These are phyloP conservation scores for Dendrolimus houi DNA, from an alignment of 2,888 invertebrate genomes.

Conservation along the genomic window DNA sequence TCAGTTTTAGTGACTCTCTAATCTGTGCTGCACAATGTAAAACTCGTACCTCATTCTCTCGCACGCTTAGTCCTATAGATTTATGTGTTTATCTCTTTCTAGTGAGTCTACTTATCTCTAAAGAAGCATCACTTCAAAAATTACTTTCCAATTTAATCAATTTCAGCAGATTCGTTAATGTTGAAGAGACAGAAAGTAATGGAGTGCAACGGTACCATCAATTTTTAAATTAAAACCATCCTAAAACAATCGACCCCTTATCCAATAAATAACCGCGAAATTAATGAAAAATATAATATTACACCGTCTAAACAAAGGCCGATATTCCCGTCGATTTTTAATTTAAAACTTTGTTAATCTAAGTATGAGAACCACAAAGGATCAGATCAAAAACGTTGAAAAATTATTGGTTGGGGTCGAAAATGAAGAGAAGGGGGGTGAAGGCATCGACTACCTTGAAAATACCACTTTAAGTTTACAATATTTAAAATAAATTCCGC, in stretches of 20 bases:
- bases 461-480: slow-evolving; percentile 38
- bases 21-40: no score
- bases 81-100: no score
- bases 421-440: slow-evolving; percentile 39
- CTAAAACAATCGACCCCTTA: slow-evolving; percentile 6
- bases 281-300: slow-evolving; percentile 25
- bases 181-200: no score
- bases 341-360: slow-evolving; percentile 76
- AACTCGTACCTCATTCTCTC: no score
- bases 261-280: slow-evolving; percentile 18
- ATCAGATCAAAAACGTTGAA: slow-evolving; percentile 71
- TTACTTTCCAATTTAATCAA: no score
- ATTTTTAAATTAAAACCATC: neutral
- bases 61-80: no score
- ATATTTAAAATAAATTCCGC: slow-evolving; percentile 3
- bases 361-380: slow-evolving; percentile 69
- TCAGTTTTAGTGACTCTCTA: no score
- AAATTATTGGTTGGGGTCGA: slow-evolving; percentile 73
- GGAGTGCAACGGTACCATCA: neutral
- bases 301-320: slow-evolving; percentile 27
- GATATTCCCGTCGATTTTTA: slow-evolving; percentile 62
- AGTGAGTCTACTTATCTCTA: no score
- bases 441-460: slow-evolving; percentile 60
- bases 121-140: no score
- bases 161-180: no score